These are phyloP conservation scores for Lophochroa leadbeateri DNA, from an alignment of 2,113 vertebrate species.

Conservation along the genomic window DNA sequence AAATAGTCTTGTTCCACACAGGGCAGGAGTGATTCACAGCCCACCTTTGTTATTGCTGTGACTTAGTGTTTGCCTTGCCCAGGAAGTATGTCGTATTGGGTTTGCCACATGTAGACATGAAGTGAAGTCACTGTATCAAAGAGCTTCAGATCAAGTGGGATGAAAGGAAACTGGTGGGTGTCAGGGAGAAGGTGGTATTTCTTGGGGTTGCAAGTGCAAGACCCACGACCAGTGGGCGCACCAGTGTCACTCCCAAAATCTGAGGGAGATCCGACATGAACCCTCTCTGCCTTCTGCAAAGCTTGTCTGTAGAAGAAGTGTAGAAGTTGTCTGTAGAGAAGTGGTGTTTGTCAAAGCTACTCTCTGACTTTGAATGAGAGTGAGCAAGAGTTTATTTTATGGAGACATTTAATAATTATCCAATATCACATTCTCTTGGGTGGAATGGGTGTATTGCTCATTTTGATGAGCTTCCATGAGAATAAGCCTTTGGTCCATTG, in stretches of 20 bases:
- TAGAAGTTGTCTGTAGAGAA: not conserved
- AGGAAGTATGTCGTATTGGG: not conserved
- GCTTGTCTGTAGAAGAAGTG: not conserved
- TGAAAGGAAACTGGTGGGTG: not conserved
- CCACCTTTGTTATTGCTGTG: not conserved
- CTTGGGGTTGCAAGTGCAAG: not conserved
- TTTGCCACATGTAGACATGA: not conserved
- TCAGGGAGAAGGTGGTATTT: not conserved
- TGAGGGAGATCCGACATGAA: rapidly evolving
- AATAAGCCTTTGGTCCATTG: not conserved
- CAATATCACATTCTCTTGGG: not conserved
- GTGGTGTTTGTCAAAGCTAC: not conserved
- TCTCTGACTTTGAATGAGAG: not conserved
- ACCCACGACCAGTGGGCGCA: rapidly evolving
- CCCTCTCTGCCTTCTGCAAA: not conserved
- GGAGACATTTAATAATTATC: not conserved
- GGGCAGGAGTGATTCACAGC: not conserved
- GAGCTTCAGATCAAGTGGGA: not conserved
- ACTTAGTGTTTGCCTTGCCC: not conserved
- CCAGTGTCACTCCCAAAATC: not conserved
- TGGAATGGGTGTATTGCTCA: rapidly evolving
- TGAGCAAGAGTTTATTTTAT: not conserved
- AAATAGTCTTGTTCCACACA: not conserved
- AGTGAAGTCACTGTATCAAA: not conserved
- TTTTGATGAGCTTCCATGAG: not conserved